These are phyloP conservation scores for Xiphorhynchus erythropygius DNA, from an alignment of 2,797 vertebrate genomes.

Conservation along the genomic window DNA sequence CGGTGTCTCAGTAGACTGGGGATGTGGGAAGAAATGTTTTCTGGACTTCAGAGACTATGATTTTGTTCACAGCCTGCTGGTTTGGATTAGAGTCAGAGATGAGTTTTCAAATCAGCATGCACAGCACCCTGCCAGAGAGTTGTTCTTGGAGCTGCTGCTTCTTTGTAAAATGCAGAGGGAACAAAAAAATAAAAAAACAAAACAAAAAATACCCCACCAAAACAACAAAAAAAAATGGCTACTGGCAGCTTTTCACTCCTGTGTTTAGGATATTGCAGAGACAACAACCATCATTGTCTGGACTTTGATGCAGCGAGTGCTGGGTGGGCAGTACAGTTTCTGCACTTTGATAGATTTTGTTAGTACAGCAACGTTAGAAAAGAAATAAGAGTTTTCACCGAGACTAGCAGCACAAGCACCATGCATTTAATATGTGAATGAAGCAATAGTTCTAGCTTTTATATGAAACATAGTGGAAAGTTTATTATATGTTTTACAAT, in stretches of 20 bases:
- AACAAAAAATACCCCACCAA: too few relatives aligned
- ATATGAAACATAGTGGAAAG: not conserved
- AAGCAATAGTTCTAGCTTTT: not conserved
- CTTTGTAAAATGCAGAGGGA: not conserved
- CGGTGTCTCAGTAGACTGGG: not conserved
- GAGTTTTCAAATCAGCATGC: slow-evolving; percentile 36
- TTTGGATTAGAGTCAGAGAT: slow-evolving; percentile 61
- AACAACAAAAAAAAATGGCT: not conserved
- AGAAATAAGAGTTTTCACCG: not conserved
- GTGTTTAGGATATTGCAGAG: not conserved
- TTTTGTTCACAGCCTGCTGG: slow-evolving; percentile 55
- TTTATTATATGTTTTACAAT: not conserved
- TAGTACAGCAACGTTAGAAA: not conserved
- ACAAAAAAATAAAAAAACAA: rapidly evolving
- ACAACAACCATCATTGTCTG: not conserved
- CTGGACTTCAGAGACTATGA: not conserved
- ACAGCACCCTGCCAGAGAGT: not conserved
- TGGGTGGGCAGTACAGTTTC: not conserved
- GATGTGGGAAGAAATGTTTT: not conserved
- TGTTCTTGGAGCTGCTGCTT: slow-evolving; percentile 27
- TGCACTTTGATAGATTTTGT: not conserved
- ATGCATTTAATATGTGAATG: not conserved
- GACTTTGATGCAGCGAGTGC: not conserved
- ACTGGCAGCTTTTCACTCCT: slow-evolving; percentile 5
- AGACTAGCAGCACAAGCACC: not conserved